phyloP scores from a whole-genome alignment of 2,113 vertebrate species.

The Syngnathus floridae region DNA sequence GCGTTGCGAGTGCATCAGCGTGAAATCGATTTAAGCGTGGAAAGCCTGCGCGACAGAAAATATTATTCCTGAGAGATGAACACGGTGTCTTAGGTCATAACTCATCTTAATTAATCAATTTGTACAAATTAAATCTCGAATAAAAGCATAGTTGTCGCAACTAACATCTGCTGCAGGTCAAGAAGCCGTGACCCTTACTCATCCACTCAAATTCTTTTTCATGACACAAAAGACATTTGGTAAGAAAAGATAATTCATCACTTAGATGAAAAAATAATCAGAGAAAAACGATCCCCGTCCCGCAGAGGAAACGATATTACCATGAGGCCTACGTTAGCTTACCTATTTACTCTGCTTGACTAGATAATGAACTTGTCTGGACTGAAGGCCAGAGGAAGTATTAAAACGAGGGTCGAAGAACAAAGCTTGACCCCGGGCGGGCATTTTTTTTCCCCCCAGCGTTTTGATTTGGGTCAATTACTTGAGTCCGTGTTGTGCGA shows the following conservation, averaged over 20 bases:
- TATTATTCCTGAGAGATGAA: slow-evolving; percentile 30
- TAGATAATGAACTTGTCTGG: slow-evolving; percentile 51
- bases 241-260: slow-evolving; percentile 33
- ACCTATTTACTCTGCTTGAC: slow-evolving; percentile 45
- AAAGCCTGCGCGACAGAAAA: slow-evolving; percentile 26
- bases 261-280: slow-evolving; percentile 19
- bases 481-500: slow-evolving; percentile 29
- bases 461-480: slow-evolving; percentile 57
- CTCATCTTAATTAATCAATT: slow-evolving; percentile 43
- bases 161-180: slow-evolving; percentile 47
- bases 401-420: slow-evolving; percentile 49
- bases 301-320: slow-evolving; percentile 18
- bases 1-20: slow-evolving; percentile 20
- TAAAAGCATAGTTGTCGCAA: slow-evolving; percentile 34
- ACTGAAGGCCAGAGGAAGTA: slow-evolving; percentile 49
- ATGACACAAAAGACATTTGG: slow-evolving; percentile 31
- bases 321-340: slow-evolving; percentile 27
- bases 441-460: slow-evolving; percentile 31
- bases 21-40: slow-evolving; percentile 44
- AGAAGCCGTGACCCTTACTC: slow-evolving; percentile 17
- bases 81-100: slow-evolving; percentile 46
- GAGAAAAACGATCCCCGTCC: slow-evolving; percentile 9
- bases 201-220: slow-evolving; percentile 44
- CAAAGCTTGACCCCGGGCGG: slow-evolving; percentile 27
- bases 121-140: slow-evolving; percentile 45